Evolutionary conservation across 2,113 vertebrate species (phyloP), one percentile per base, ranked within the genome.

Genomic region (Saccopteryx leptura): DNA sequence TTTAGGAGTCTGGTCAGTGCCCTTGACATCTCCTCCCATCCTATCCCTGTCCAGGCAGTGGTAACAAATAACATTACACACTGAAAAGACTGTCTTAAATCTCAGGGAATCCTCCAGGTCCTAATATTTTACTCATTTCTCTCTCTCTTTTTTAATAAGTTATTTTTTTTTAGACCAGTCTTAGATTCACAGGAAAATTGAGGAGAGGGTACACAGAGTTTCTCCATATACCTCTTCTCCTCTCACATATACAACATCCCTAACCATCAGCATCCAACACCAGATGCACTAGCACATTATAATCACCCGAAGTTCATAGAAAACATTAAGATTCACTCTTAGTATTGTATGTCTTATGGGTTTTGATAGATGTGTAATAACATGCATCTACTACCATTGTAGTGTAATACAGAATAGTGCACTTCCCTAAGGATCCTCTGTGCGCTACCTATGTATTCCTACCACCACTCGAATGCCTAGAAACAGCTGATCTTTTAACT

Each of bases 101-200:
- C 28, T 83, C 66, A 33, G 58, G 48, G 60, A 74, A 75, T 80
- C 4, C 21, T 58, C 3, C 12, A 69, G 66, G 21, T 52, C 13
- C 60, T 68, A 10, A 50, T 19, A 33, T 8, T 69, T 39, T 18
- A 46, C 46, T 52, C 68, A 58, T 66, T 48, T 54, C 52, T 56
- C 10, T 66, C 4, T 85, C 24, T 58, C 50, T 17, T 10, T 10
- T 5, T 52, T 31, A 48, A 50, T 68, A 21, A 6, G 52, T 15
- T 69, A 60, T 76, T 48, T 71, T 79, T 79, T 93, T 74, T 81
- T 46, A 68, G 9, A 81, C 17, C 7, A 52, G 61, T 58, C 81
- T 78, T 86, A 92, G 84, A 68, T 68, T 61, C 68, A 80, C n/a
- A 89, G 50, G 3, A 46, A 85, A 88, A 76, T 48, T 78, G 50